Percentiles rank a stretch among this genome's conserved stretches.
Evolutionary conservation across 2,797 vertebrate species (phyloP).

Genomic region (Mionectes olivaceus): DNA sequence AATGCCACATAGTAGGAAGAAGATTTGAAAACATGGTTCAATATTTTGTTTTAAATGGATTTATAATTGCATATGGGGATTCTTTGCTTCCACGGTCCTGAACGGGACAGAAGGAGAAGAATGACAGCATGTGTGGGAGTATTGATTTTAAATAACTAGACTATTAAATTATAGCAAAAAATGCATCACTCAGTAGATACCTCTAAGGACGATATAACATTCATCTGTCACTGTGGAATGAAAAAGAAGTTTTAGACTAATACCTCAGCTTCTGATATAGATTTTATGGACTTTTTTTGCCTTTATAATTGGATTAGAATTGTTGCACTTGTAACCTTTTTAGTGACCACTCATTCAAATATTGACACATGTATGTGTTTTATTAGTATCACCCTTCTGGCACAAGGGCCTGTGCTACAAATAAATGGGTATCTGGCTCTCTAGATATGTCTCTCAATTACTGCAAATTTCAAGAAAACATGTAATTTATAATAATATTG

Average conservation of each 20-base stretch:
- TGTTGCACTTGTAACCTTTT: background rate
- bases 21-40: conserved; percentile 18
- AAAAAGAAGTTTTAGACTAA: background rate
- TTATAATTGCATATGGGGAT: conserved; percentile 33
- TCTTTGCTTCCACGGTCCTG: conserved; percentile 15
- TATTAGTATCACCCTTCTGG: background rate
- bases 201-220: background rate
- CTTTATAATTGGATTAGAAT: conserved; percentile 20
- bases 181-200: background rate
- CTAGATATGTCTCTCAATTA: background rate
- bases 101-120: conserved; percentile 34
- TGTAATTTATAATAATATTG: conserved; percentile 23
- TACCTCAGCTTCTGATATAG: background rate
- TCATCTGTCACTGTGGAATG: background rate
- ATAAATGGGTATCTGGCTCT: background rate
- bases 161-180: conserved; percentile 60
- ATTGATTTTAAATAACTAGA: conserved; percentile 63
- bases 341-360: background rate
- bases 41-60: conserved; percentile 51
- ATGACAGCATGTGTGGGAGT: conserved; percentile 31
- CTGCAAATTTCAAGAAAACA: background rate
- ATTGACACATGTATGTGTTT: background rate
- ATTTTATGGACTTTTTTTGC: background rate
- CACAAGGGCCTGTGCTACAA: background rate
- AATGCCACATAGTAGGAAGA: background rate